A percentile compares a stretch with the other conserved stretches of the same genome.
These are phyloP conservation scores for Nebria ingens DNA, from an alignment of 1,140 invertebrate species.

Conservation along the genomic window DNA sequence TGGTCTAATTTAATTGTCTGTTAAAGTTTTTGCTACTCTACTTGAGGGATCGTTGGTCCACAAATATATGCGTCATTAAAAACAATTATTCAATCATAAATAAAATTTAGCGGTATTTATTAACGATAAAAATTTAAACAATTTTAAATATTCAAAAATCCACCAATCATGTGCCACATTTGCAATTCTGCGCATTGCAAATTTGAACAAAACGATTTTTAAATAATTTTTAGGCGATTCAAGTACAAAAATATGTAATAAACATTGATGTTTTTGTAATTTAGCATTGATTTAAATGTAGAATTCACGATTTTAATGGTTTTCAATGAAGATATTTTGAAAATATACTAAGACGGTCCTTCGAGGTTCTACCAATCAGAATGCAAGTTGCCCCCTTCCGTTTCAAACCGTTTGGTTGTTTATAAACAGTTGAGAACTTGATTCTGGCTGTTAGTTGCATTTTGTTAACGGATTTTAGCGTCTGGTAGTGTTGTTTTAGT, in stretches of 20 bases:
- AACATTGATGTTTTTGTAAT: neutral
- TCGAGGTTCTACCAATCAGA: neutral
- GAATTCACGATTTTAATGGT: neutral
- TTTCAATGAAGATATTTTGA: neutral
- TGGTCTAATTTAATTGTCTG: too few relatives aligned
- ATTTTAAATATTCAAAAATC: too few relatives aligned
- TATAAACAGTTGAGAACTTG: neutral
- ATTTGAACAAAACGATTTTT: too few relatives aligned
- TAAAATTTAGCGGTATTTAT: too few relatives aligned
- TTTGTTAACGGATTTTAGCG: too few relatives aligned
- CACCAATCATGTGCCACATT: neutral
- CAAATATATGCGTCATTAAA: too few relatives aligned
- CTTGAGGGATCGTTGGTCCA: too few relatives aligned
- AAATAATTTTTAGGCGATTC: too few relatives aligned
- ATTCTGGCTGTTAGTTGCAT: neutral
- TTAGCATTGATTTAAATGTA: neutral
- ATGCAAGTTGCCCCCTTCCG: neutral
- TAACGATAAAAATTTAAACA: too few relatives aligned
- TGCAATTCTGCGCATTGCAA: neutral
- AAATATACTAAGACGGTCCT: neutral
- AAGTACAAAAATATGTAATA: neutral
- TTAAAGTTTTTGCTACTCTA: too few relatives aligned
- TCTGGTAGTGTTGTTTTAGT: neutral
- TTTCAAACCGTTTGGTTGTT: neutral
- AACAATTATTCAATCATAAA: too few relatives aligned